Conservation (phyloP, 2,113 vertebrate genomes). For the Myotis brandtii region DNA sequence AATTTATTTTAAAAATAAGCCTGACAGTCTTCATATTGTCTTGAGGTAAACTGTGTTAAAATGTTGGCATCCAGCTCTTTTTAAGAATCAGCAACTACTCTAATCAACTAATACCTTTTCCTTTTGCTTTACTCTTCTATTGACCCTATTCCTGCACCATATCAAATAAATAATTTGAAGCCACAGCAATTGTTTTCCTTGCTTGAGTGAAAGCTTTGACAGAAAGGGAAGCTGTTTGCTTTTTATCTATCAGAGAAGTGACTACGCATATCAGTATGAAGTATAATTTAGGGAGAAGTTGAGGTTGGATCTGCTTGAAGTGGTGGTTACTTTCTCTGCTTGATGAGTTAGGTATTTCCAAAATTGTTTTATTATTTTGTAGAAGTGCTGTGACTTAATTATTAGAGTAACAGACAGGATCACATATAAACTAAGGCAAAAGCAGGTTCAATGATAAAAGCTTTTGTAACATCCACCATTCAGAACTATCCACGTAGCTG, state of each 20-base stretch:
- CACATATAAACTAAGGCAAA: not conserved
- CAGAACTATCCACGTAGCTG: not conserved
- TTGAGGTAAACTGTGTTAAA: not conserved
- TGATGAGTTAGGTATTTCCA: not conserved
- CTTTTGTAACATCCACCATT: not conserved
- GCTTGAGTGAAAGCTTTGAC: not conserved
- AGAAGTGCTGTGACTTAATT: not conserved
- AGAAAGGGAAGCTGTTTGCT: not conserved
- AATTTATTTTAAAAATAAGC: not conserved
- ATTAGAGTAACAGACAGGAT: not conserved
- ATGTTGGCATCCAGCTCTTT: not conserved
- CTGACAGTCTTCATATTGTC: not conserved
- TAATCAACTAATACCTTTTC: not conserved
- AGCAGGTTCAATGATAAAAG: not conserved
- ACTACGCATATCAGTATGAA: not conserved
- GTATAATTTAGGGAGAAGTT: not conserved
- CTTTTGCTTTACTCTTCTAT: not conserved
- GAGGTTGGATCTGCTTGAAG: not conserved
- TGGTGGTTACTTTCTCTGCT: not conserved
- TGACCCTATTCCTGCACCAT: not conserved
- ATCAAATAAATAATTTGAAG: not conserved
- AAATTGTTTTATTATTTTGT: not conserved
- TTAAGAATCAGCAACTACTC: not conserved
- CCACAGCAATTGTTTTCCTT: not conserved
- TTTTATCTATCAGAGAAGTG: not conserved